A percentile compares a stretch with the other conserved stretches of the same genome.
Conservation (phyloP, 2,113 vertebrate species). For the Aplodontia rufa region DNA sequence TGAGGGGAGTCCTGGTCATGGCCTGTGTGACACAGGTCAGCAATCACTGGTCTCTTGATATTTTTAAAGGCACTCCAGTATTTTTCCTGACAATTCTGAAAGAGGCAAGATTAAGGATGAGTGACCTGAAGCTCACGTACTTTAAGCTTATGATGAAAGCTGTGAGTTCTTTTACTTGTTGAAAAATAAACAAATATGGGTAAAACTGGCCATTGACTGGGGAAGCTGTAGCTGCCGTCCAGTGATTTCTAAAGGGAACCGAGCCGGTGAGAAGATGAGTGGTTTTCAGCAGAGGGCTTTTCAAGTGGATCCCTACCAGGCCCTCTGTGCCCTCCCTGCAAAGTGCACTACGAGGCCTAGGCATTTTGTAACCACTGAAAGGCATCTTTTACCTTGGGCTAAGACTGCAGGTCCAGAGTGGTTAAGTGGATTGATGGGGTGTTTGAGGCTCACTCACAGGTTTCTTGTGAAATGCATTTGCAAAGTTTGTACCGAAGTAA, state of each 20-base stretch:
- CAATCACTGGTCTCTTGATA: not conserved
- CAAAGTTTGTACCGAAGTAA: not conserved
- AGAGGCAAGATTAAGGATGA: not conserved
- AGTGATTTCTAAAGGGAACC: not conserved
- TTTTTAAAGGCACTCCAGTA: not conserved
- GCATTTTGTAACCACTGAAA: not conserved
- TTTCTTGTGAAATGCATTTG: not conserved
- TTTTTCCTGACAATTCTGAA: not conserved
- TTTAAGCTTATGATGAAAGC: not conserved
- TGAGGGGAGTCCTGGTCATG: not conserved
- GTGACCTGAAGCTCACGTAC: too few relatives aligned
- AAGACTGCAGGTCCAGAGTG: not conserved
- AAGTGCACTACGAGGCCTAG: not conserved
- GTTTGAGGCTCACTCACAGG: not conserved
- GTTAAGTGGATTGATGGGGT: not conserved
- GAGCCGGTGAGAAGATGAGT: too few relatives aligned
- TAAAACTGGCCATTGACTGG: not conserved
- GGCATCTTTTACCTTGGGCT: not conserved
- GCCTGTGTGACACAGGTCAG: not conserved
- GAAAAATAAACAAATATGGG: not conserved
- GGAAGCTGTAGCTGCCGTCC: not conserved
- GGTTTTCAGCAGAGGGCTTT: too few relatives aligned
- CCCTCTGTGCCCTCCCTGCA: not conserved
- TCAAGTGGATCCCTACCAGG: too few relatives aligned
- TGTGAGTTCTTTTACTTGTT: not conserved